Base-by-base conservation (phyloP, 2,113 vertebrate genomes). In the Lota lota region DNA sequence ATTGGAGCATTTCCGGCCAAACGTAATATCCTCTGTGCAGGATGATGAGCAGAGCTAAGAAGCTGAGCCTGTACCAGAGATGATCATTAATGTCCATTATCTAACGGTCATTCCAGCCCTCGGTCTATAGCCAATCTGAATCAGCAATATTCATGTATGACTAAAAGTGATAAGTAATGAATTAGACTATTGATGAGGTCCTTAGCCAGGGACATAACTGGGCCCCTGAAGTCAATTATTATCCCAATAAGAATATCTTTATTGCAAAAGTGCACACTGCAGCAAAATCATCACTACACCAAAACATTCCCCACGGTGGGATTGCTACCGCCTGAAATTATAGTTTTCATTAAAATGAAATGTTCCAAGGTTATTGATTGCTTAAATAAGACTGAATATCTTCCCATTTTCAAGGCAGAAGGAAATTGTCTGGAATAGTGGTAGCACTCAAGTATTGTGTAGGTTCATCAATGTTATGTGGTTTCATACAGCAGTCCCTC, bases 331-430 rank as follows among this genome's bases (percentile, higher is more conserved):
- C 85, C 76, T 86, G 85, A 75, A 93, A 92, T 92, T 86, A 92
- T 92, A 88, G 91, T 92, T 93, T 93, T 92, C 90, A 92, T 93
- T 93, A 93, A 90, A 90, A 82, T 66, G 22, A 88, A 91, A 91
- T 90, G 88, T 85, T 91, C 83, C 83, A 78, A 72, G 76, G 85
- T 92, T 91, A 92, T 90, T 91, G 89, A 92, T 91, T 90, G 86
- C 87, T 89, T 90, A 91, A 91, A 92, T 92, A 90, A 91, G 85
- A 87, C 91, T 87, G 85, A 82, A 89, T 91, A 89, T 88, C 83
- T 85, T 87, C 85, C 83, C 79, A 85, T 91, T 91, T 89, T 84
- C 80, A 86, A 85, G 5, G 77, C 86, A 40, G 51, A 87, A 87
- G 90, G 82, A 90, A 90, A 91, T 87, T 89, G 87, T 86, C 65